Conservation (phyloP, 2,113 vertebrate species). For the Atherinomorus stipes region DNA sequence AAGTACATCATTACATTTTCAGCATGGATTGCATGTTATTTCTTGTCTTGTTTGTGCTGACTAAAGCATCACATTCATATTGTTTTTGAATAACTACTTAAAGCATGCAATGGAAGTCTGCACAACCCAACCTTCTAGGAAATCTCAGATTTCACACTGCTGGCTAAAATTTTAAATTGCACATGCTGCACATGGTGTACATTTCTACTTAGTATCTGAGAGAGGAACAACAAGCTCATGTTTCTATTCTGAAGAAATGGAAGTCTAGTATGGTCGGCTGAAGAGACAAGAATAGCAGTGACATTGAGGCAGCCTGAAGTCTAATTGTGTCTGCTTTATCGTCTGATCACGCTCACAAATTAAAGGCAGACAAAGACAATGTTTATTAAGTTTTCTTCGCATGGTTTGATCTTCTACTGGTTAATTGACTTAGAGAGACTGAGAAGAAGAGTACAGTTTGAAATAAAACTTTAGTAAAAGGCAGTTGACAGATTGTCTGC, state of each 20-base stretch:
- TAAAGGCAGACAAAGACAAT: not conserved
- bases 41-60: not conserved
- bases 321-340: slow-evolving; percentile 32
- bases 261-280: slow-evolving; percentile 13
- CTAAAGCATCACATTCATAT: not conserved
- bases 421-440: too few species aligned
- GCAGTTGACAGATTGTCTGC: too few species aligned
- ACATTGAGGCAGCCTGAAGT: slow-evolving; percentile 39
- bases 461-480: too few species aligned
- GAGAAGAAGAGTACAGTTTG: too few species aligned
- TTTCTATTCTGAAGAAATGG: slow-evolving; percentile 36
- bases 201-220: slow-evolving; percentile 2
- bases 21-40: not conserved
- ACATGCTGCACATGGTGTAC: slow-evolving; percentile 5
- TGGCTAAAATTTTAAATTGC: not conserved
- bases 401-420: too few species aligned
- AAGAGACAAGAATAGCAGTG: slow-evolving; percentile 63
- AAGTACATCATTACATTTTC: not conserved
- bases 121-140: not conserved
- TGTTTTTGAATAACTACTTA: not conserved
- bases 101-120: not conserved
- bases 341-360: slow-evolving; percentile 7
- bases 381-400: not conserved
- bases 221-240: slow-evolving; percentile 16
- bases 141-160: not conserved